Percentiles rank a stretch among this genome's conserved stretches.
Conservation (phyloP, 2,797 vertebrate genomes). For the Lycodopsis pacificus region DNA sequence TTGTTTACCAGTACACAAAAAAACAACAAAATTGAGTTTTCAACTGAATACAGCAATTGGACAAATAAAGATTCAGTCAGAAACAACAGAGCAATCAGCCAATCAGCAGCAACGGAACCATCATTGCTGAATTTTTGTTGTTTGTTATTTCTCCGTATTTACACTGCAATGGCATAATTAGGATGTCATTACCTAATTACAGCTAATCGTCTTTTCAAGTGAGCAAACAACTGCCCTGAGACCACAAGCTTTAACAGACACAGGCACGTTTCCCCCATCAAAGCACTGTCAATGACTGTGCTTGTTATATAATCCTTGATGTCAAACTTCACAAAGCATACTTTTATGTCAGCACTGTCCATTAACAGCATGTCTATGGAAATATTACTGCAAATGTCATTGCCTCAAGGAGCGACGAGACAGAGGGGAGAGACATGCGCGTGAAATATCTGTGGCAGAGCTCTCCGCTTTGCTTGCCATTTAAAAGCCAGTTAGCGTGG, state of each 20-base stretch:
- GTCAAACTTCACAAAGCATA: constrained; percentile 71
- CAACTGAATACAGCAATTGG: background rate
- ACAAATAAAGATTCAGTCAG: background rate
- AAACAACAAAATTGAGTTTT: background rate
- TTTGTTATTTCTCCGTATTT: constrained; percentile 35
- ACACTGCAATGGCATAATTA: constrained; percentile 48
- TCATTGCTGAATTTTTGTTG: constrained; percentile 3
- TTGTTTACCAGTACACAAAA: background rate
- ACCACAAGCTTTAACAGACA: constrained; percentile 45
- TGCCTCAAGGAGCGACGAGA: constrained; percentile 73
- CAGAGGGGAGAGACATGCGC: constrained; percentile 68
- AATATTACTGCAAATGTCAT: constrained; percentile 86
- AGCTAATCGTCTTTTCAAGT: constrained; percentile 60
- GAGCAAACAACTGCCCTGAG: constrained; percentile 55
- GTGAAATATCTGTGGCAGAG: constrained; percentile 74
- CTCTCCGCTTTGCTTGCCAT: constrained; percentile 79
- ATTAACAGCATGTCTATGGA: constrained; percentile 82
- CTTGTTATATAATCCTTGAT: constrained; percentile 71
- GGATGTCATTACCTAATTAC: constrained; percentile 60
- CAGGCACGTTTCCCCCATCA: constrained; percentile 13
- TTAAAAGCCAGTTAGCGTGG: constrained; percentile 82
- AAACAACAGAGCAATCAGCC: constrained; percentile 9
- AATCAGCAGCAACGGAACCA: constrained; percentile 9
- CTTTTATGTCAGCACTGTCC: constrained; percentile 80
- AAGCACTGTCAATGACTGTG: constrained; percentile 53